These are phyloP conservation scores for Willowsia nigromaculata DNA, from an alignment of 2,888 invertebrate genomes.

Conservation along the genomic window DNA sequence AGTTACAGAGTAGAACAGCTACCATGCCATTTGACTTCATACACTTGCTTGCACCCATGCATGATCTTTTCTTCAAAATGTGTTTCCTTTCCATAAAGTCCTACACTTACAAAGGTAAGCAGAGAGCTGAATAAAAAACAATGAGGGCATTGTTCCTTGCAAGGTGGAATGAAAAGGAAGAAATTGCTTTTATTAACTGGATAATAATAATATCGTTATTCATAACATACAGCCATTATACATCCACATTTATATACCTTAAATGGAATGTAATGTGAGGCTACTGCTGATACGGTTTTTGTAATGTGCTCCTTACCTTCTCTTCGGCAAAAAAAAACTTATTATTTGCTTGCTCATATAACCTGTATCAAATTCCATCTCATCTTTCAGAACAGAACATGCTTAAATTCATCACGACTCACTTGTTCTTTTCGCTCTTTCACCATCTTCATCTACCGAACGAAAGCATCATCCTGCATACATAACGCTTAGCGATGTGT, in stretches of 20 bases:
- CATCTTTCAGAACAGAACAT: neutral
- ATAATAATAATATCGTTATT: slow-evolving; percentile 30
- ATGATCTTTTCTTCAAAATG: too few relatives aligned
- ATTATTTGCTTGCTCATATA: slow-evolving; percentile 18
- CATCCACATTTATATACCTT: slow-evolving; percentile 4
- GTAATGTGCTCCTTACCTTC: neutral
- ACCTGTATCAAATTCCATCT: slow-evolving; percentile 53
- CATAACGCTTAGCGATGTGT: neutral
- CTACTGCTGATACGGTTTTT: neutral
- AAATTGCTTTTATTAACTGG: slow-evolving; percentile 49
- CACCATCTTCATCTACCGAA: neutral
- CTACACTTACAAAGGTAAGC: neutral
- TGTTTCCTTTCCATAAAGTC: neutral
- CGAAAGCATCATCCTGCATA: neutral
- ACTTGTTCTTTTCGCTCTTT: neutral
- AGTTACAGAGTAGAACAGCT: neutral
- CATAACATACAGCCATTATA: neutral
- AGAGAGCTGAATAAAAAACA: neutral
- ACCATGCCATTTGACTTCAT: neutral
- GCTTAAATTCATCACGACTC: slow-evolving; percentile 37
- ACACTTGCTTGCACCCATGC: neutral
- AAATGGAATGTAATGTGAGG: slow-evolving; percentile 38
- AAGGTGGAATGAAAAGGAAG: neutral
- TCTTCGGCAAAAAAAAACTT: neutral
- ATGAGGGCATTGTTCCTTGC: slow-evolving; percentile 4